Evolutionary conservation across 2,113 vertebrate genomes (phyloP), one percentile per base, ranked within the genome.

Genomic region (Pygoscelis adeliae): DNA sequence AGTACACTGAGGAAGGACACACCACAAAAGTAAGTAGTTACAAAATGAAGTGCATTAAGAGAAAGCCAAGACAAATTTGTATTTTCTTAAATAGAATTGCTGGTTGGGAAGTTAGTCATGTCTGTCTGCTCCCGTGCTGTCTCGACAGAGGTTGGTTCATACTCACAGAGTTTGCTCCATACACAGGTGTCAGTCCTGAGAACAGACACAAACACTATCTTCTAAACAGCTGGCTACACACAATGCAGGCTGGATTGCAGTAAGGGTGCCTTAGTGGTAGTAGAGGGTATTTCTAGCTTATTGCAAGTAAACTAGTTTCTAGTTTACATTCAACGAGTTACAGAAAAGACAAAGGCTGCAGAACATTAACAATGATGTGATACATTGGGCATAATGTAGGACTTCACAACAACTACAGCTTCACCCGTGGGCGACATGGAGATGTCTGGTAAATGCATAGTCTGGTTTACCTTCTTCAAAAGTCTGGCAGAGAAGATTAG

Each of bases 131-230:
- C 22, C 42, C 38, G 4, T 30, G 18, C 6, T 50, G 7, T 36
- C 30, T n/a, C 0, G 0, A n/a, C 1, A 23, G 25, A 34, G 8
- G 26, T 15, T 30, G 19, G 11, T 42, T 85, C 22, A 12, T 21
- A 16, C 5, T 62, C 18, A 5, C 1, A 16, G 42, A 67, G 50
- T 29, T 1, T 44, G 21, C 14, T 62, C 25, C 6, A 27, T 36
- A 73, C 10, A 32, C 3, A 22, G 17, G 8, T 46, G 15, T 66
- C 0, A 0, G 7, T 71, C 23, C 38, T 56, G 58, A 49, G 16
- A 50, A 27, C 38, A 47, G n/a, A 47, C 16, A 19, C 10, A 70
- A 66, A 61, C 7, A 38, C 0, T 30, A 5, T 49, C 25, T 63
- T 42, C 5, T n/a, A 22, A 77, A 30, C 13, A 65, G 25, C 20